Evolutionary conservation across 1,140 invertebrate genomes (phyloP), one percentile per base, ranked within the genome.

Genomic region (Tetramorium simillimum): DNA sequence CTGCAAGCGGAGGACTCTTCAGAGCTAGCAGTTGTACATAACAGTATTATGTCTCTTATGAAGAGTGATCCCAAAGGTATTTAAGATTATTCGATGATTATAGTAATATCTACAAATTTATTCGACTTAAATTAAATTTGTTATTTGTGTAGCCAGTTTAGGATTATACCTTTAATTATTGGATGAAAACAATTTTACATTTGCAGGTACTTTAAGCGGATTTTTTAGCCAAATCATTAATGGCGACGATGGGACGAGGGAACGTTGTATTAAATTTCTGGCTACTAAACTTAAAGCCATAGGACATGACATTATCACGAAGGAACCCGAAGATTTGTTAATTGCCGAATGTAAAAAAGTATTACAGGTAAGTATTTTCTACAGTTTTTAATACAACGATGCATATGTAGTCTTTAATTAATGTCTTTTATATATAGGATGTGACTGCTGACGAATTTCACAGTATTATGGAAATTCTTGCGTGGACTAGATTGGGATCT

Each of bases 401-500:
- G 10, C 56, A 72, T 18, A 53, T 58, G 0, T 33, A n/a, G 7
- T 63, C 43, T 43, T 84, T 28, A 51, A 33, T 56, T 72, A n/a
- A 63, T 73, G 33, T 89, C 87, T 87, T 51, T 58, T 82, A 2
- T 90, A 1, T 46, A 24, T 46, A 98, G 97, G 98, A 98, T 96
- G 97, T 98, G 14, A 98, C 97, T 56, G 98, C 98, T 70, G 98
- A 99, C 90, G 99, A 99, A 95, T 99, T 99, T 95, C 97, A 98
- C 86, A 96, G 97, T 67, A 97, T 99, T 49, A 98, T 99, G 97
- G 97, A 97, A 24, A 96, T 99, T 77, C 95, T 99, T 86, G 97
- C 97, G 1, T 96, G 97, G 95, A 97, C 99, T 12, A 97, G 97
- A 94, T 96, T 98, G 62, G 97, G 97, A 65, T 97, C 97, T 88